These are phyloP conservation scores for Oostethus manadensis DNA, from an alignment of 2,113 vertebrate species.

Conservation along the genomic window DNA sequence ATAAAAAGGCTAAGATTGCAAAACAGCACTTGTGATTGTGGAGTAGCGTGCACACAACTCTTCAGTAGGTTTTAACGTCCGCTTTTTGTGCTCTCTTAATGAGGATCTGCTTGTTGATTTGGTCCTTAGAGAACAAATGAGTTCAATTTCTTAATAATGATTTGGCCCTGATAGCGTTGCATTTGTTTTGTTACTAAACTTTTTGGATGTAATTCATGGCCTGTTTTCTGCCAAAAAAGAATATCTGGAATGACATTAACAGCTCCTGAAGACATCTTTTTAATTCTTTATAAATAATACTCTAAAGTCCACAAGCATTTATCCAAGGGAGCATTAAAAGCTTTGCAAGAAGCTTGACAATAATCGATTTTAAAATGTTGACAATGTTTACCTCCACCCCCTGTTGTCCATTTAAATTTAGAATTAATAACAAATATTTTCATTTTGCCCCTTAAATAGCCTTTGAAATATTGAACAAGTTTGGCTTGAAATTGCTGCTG, in stretches of 20 bases:
- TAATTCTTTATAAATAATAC: too few species aligned
- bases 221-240: conserved; percentile 17
- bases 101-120: conserved; percentile 52
- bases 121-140: conserved; percentile 32
- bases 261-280: not conserved
- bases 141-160: conserved; percentile 36
- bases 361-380: too few species aligned
- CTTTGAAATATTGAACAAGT: too few species aligned
- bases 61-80: conserved; percentile 47
- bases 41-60: conserved; percentile 32
- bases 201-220: conserved; percentile 35
- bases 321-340: too few species aligned
- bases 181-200: conserved; percentile 36
- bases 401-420: too few species aligned
- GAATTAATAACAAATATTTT: too few species aligned
- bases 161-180: conserved; percentile 47
- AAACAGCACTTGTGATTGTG: conserved; percentile 64
- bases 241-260: not conserved
- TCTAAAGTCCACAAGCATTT: too few species aligned
- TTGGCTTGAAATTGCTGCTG: too few species aligned
- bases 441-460: too few species aligned
- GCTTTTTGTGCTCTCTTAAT: conserved; percentile 38
- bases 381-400: too few species aligned
- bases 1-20: conserved; percentile 59
- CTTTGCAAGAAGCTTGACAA: too few species aligned